A percentile compares a stretch with the other conserved stretches of the same genome.
phyloP scores from a whole-genome alignment of 2,113 vertebrate species.

The Carassius gibelio region DNA sequence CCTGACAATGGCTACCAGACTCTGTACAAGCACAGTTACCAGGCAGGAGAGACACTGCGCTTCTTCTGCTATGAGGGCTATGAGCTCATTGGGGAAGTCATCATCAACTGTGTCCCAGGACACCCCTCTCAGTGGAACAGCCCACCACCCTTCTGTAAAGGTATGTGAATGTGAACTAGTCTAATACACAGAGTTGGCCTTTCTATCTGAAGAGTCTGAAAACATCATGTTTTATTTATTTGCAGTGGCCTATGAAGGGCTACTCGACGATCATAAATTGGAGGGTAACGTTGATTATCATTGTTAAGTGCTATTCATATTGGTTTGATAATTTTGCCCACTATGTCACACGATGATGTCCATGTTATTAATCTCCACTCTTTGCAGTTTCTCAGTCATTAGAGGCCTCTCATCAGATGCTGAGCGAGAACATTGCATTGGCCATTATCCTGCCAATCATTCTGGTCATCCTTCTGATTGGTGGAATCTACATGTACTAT shows the following conservation, averaged over 20 bases:
- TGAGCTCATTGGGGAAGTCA: conserved; percentile 90
- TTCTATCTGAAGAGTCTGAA: not conserved
- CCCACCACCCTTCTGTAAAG: conserved; percentile 91
- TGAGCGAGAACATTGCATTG: conserved; percentile 88
- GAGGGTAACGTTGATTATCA: conserved; percentile 76
- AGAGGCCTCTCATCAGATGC: conserved; percentile 85
- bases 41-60: conserved; percentile 87
- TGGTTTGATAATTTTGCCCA: not conserved
- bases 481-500: conserved; percentile 91
- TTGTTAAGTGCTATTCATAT: not conserved
- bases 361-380: conserved; percentile 5
- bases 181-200: not conserved
- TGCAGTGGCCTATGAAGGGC: conserved; percentile 87
- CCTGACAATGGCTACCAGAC: conserved; percentile 93
- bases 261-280: conserved; percentile 87
- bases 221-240: conserved; percentile 30
- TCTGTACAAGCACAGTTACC: conserved; percentile 90
- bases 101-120: conserved; percentile 87
- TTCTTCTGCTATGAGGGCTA: conserved; percentile 95
- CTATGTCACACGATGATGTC: not conserved
- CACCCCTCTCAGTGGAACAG: conserved; percentile 93
- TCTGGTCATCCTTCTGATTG: conserved; percentile 88
- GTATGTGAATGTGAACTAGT: conserved; percentile 60
- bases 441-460: conserved; percentile 90
- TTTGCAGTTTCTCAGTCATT: conserved; percentile 85